Evolutionary conservation across 2,888 invertebrate genomes (phyloP).

Genomic region (Gandaritis pyraliata): DNA sequence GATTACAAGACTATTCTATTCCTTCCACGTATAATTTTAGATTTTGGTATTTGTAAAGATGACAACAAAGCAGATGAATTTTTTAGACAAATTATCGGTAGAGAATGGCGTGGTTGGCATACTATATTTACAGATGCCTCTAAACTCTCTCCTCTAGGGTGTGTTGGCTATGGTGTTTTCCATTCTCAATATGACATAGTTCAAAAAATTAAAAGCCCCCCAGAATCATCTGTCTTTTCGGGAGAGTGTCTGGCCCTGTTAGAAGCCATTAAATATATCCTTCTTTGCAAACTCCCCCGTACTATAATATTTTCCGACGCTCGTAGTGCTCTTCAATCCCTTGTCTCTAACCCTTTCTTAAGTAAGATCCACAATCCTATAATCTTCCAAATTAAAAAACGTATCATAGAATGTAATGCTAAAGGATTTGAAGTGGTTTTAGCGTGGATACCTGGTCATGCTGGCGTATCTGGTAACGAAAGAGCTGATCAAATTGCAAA

Average conservation of each 20-base stretch:
- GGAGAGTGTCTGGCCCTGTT: not conserved
- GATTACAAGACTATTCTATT: not conserved
- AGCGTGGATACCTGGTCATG: not conserved
- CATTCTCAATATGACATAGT: conserved; percentile 1
- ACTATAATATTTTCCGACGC: not conserved
- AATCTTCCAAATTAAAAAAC: not conserved
- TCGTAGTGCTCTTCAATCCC: not conserved
- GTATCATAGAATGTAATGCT: not conserved
- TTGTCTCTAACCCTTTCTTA: not conserved
- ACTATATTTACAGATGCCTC: no score
- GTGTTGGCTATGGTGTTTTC: no score
- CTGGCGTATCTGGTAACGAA: not conserved
- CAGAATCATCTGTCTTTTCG: no score
- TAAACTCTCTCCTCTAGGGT: no score
- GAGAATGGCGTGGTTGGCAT: not conserved
- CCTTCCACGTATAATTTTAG: not conserved
- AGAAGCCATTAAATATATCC: not conserved
- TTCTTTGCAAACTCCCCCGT: not conserved
- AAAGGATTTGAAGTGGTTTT: not conserved
- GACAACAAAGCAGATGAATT: no score
- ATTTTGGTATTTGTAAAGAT: no score
- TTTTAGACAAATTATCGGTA: not conserved
- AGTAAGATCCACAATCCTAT: not conserved
- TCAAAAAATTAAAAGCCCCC: not conserved
- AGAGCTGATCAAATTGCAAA: not conserved